Base-by-base conservation (phyloP, 2,888 invertebrate species). In the Diadegma fenestrale region DNA sequence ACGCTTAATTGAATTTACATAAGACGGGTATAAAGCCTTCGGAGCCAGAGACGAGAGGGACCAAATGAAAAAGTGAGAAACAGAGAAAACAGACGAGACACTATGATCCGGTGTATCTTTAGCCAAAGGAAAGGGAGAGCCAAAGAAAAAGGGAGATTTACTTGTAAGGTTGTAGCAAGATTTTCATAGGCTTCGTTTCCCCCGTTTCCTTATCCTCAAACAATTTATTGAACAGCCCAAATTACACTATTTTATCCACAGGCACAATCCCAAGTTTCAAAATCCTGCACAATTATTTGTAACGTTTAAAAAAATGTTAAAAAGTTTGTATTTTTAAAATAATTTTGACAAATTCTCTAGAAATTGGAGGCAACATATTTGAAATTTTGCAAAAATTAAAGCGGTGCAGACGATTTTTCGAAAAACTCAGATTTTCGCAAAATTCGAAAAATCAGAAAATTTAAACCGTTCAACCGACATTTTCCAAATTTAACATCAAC, bases 1-100 rank as follows among this genome's bases (percentile, higher is more conserved):
- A 82, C 82, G 80, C 80, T 83, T 85, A 80, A 83, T 85, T 80
- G 71, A 85, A 85, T 85, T 85, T 85, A 83, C 82, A 85, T 85
- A 77, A 80, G 80, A 82, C 61, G 26, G 77, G 22, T 61, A 37
- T 37, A 37, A 10, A 48, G 76, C 37, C 17, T 37, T 14, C 22
- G 48, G 58, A 73, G 19, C 37, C 6, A 14, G 54, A 10, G 26
- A 14, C 37, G 43, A 61, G 75, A 63, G 22, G 45, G 37, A 48
- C 58, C 72, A 43, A 41, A 66, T 68, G 78, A 78, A 81, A 77
- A 79, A 71, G 68, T 17, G 78, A 75, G 71, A 41, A 45, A 71
- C 64, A 45, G 64, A 48, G 19, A 68, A 58, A 33, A 45, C 22
- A 43, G 37, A 75, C 12, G 12, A 68, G 19, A 79, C 2, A 41